phyloP scores from a whole-genome alignment of 2,888 invertebrate species.

The Uropetala carovei region DNA sequence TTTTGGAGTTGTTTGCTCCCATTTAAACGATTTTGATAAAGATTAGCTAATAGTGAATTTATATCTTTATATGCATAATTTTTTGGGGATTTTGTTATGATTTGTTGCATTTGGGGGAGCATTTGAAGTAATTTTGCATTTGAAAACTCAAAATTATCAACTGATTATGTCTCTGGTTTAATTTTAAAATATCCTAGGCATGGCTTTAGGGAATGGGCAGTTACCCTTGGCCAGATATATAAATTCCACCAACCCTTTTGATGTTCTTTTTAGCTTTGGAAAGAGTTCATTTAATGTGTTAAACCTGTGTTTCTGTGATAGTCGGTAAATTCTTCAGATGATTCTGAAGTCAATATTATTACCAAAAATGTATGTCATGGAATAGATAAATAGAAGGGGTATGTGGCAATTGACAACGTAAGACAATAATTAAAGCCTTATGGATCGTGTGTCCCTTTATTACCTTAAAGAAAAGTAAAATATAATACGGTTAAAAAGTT shows the following conservation, averaged over 20 bases:
- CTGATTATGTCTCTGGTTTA: background rate
- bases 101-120: background rate
- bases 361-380: background rate
- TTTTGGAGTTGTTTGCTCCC: constrained; percentile 18
- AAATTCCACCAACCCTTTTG: background rate
- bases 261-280: background rate
- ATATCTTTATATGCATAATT: background rate
- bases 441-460: constrained; percentile 59
- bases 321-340: constrained; percentile 46
- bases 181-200: background rate
- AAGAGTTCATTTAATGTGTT: background rate
- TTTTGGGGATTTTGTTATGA: background rate
- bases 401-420: constrained; percentile 67
- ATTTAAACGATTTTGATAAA: constrained; percentile 40
- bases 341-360: constrained; percentile 58
- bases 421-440: constrained; percentile 69
- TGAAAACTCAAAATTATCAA: background rate
- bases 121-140: background rate
- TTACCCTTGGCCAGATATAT: background rate
- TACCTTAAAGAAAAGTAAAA: constrained; percentile 53
- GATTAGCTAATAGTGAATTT: background rate
- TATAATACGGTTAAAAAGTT: constrained; percentile 34
- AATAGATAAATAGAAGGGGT: constrained; percentile 21
- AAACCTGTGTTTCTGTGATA: constrained; percentile 45
- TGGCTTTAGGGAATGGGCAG: background rate